Evolutionary conservation across 1,140 invertebrate genomes (phyloP), one percentile per base, ranked within the genome.

Genomic region (Trichonephila clavipes): DNA sequence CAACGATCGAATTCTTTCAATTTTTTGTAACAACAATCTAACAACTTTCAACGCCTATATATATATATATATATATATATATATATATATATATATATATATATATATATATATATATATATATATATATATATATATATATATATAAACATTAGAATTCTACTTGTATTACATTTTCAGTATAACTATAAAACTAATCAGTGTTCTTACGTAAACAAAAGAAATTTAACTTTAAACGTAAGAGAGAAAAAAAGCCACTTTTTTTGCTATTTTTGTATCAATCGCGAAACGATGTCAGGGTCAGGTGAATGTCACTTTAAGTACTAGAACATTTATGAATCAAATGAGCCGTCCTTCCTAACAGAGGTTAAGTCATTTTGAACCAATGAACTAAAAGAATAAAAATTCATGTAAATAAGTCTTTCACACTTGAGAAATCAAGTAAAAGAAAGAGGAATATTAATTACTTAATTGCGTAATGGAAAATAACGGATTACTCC

Each of bases 241-340:
- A 51, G 10, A 51, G 51, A 51, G 10, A 51, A 51, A 51, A 51
- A 7, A 51, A 10, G 16, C 24, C 19, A 66, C 24, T 14, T 14
- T 14, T 28, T 72, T 77, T 28, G 16, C 40, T 77, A 77, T 77
- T 77, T 77, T 40, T 77, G 72, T 77, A 28, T 77, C 4, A 77
- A 77, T 40, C 28, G 14, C 28, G 28, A 77, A 77, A 77, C 28
- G 28, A 34, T 77, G 72, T 28, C 72, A 77, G 0, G 72, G 72
- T 28, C 34, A 77, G 72, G 72, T 77, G 72, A 77, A 77, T 77
- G 72, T 77, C 72, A 28, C 21, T 77, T 77, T 40, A 28, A 77
- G 28, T 6, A 16, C 6, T 12, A 69, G 72, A 24, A 28, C 14
- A 34, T 69, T 69, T 24, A 21, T 69, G 19, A n/a, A 69, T 77